A percentile compares a stretch with the other conserved stretches of the same genome.
These are phyloP conservation scores for Cinclus mexicanus DNA, from an alignment of 2,113 vertebrate species.

Conservation along the genomic window DNA sequence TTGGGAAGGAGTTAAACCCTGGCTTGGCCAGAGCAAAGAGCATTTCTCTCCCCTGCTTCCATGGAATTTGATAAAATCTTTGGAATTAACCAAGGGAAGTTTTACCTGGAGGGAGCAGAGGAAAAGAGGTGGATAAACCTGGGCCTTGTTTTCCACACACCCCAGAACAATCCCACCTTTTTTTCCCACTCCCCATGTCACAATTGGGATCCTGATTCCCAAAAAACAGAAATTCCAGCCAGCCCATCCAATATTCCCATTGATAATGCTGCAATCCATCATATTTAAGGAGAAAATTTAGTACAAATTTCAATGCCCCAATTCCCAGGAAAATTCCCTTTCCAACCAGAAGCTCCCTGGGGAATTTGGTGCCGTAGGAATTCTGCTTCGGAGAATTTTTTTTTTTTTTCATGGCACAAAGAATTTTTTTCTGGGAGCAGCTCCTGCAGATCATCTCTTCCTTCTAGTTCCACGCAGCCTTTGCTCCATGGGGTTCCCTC, in stretches of 20 bases:
- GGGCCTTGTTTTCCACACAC: background rate
- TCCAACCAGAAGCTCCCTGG: background rate
- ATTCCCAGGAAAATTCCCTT: conserved; percentile 25
- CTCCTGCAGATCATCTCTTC: background rate
- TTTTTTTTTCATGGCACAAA: background rate
- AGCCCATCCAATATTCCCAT: background rate
- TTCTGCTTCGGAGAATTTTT: too few relatives aligned
- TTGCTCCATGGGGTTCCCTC: fast-evolving
- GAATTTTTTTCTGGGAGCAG: background rate
- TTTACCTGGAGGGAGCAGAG: background rate
- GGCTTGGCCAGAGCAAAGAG: background rate
- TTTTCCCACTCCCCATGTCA: background rate
- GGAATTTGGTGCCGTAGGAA: background rate
- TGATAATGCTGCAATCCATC: background rate
- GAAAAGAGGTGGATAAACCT: background rate
- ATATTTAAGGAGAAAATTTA: conserved; percentile 16
- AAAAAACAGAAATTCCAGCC: background rate
- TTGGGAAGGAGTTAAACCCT: background rate
- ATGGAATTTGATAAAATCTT: background rate
- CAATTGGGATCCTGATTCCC: background rate
- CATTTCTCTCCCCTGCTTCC: background rate
- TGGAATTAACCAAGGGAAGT: background rate
- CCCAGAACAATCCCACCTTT: fast-evolving
- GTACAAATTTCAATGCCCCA: background rate
- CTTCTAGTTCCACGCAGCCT: fast-evolving